Base-by-base conservation (phyloP, 30 jellyfish, hydroid and myxozoan genomes). In the Pelagia noctiluca region DNA sequence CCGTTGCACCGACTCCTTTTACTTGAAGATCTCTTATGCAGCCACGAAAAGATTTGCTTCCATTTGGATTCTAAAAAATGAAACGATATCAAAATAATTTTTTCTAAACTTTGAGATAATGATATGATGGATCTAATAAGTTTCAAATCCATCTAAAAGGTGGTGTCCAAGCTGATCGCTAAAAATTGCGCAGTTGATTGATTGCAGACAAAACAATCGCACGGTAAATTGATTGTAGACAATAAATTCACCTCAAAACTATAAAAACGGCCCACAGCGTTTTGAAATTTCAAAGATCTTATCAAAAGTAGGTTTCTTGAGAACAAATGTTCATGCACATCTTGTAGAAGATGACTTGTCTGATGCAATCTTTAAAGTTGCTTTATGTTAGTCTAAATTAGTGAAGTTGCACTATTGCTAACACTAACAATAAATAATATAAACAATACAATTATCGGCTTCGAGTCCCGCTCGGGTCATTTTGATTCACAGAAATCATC, bases 51-150 rank as follows among this genome's bases (percentile, higher is more conserved):
- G 94, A 84, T 49, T 73, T 36, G 13, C 62, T 63, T 1, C 88
- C 94, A 29, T 83, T 67, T 29, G 94, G 94, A 37, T 84, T 72
- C 94, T 84, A 21, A 8, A 83, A 63, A 68, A 16, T n/a, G 26
- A 49, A 2, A 3, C 12, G 8, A 16, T 42, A 5, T 42, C 16
- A 8, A 42, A 42, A 42, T 16, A 16, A 5, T 5, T 5, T 5
- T 8, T 42, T 8, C 16, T 42, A 42, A 42, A 42, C 8, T 5
- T 5, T 5, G 12, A 5, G 16, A 42, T 5, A 42, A 8, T 42
- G 57, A 42, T 5, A 42, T 42, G 57, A 5, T 5, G 57, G 16
- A 42, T 42, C 16, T 42, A 42, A 42, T 5, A 5, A 42, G 12
- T 42, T 16, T 42, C 8, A 42, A 42, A 5, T 16, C 57, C 8